Base-by-base conservation (phyloP, 2,797 vertebrate genomes). In the Gobionotothen gibberifrons region DNA sequence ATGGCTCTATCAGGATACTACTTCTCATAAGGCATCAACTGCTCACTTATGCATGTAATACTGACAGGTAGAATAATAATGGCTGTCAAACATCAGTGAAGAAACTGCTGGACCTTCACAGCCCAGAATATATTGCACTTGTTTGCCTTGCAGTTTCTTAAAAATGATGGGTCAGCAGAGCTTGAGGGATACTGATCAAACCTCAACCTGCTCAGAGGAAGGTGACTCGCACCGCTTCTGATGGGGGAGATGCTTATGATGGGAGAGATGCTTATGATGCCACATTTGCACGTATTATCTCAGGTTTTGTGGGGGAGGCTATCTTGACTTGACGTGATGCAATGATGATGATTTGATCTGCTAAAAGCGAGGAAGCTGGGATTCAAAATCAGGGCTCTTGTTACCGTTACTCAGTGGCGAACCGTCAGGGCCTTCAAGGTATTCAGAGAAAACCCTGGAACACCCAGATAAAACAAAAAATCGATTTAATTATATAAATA, bases 41-140 rank as follows among this genome's bases (percentile, higher is more conserved):
- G 91, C 93, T 93, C 93, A 86, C 92, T 93, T 95, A 91, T 79
- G 90, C 95, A 93, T 95, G 91, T 94, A 95, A 95, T 92, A 85
- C 90, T 94, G 95, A 96, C 95, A 95, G 95, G 94, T 90, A 92
- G 94, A 95, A 96, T 96, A 95, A 96, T 96, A 95, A 96, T 94
- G 90, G 90, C 92, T 93, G 94, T 95, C 95, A 94, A 95, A 95
- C 94, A 92, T 93, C 94, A 94, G 93, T 85, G 93, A 87, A 85
- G 93, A 86, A 95, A 91, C 92, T 90, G 91, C 89, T 93, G 89
- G 93, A 92, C 93, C 94, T 93, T 94, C 92, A 93, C 92, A 91
- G 84, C 64, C 74, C 88, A 90, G 92, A 92, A 95, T 93, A 87
- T 80, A 93, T 93, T 90, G 88, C 68, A 72, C 92, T 93, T 94